Evolutionary conservation across 2,797 vertebrate genomes (phyloP).

Genomic region (Hypotaenidia philippensis): DNA sequence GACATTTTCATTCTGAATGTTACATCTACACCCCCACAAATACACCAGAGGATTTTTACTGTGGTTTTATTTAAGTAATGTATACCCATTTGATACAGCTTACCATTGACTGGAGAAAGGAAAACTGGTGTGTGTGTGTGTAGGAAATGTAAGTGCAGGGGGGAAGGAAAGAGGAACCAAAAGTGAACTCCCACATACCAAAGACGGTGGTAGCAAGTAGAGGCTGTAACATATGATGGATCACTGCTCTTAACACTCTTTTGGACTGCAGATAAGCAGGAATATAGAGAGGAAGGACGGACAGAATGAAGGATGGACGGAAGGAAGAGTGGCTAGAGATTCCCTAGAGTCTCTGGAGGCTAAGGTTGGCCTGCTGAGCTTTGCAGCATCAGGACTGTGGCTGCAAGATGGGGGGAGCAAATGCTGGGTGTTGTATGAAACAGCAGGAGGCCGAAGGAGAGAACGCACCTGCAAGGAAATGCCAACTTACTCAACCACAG

Average conservation of each 20-base stretch:
- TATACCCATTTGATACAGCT: not conserved
- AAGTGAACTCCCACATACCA: not conserved
- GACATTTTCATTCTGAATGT: not conserved
- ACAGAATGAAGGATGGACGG: not conserved
- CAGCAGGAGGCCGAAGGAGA: not conserved
- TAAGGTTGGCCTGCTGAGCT: not conserved
- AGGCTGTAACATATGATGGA: not conserved
- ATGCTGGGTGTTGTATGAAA: accelerated
- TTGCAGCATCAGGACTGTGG: not conserved
- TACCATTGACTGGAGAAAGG: not conserved
- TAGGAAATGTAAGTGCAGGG: not conserved
- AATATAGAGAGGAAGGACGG: not conserved
- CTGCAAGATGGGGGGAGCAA: not conserved
- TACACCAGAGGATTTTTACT: not conserved
- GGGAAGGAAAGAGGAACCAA: constrained; percentile 24
- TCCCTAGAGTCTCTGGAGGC: not conserved
- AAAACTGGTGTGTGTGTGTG: not conserved
- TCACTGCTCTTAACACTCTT: not conserved
- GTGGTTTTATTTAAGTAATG: not conserved
- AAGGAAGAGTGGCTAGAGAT: not conserved
- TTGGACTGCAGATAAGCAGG: not conserved
- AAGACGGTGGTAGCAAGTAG: not conserved
- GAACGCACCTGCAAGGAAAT: not conserved
- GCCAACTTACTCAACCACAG: not conserved
- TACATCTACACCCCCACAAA: not conserved